Base-by-base conservation (phyloP, 2,797 vertebrate species). In the Malacoctenus gilli region DNA sequence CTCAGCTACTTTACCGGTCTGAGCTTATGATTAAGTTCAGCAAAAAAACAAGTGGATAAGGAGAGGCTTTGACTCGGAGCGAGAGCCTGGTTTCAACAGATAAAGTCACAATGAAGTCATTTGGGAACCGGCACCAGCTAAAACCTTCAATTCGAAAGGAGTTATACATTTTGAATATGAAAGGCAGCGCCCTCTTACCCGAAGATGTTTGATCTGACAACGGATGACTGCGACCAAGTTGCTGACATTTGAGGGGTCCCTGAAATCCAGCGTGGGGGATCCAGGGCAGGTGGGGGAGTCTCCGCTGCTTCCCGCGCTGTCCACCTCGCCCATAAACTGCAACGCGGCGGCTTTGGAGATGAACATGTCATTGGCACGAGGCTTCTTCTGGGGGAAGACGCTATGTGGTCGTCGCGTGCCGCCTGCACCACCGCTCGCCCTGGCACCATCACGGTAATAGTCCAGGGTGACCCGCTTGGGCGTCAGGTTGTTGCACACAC, bases 171-270 rank as follows among this genome's bases (percentile, higher is more conserved):
- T n/a, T n/a, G n/a, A n/a, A 3, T 8, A 28, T n/a, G 16, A 28
- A 3, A 53, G 28, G 2, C 18, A 23, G 13, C 35, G 18, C 20
- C 3, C 6, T 21, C 79, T 73, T 87, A 92, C 91, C 89, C 93
- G 90, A 18, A 95, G 90, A 64, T 94, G 93, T 83, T 93, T 93
- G 58, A 95, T 90, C 84, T 95, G 94, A 72, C 91, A 91, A n/a
- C 92, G 91, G 52, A 94, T 91, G 60, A 95, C 87, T 0, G 89
- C 91, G 10, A 92, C 90, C 76, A 95, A 85, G 85, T 90, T 92
- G 44, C 89, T 75, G 8, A 94, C 88, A 3, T 91, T 91, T 32
- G 92, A 91, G 2, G 93, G 92, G 61, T 95, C 94, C 79, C 91
- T 90, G 78, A 93, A 92, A 36, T 92, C 88, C 54, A 89, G 72